Base-by-base conservation (phyloP, 2,888 invertebrate genomes). In the Cinara cedri region DNA sequence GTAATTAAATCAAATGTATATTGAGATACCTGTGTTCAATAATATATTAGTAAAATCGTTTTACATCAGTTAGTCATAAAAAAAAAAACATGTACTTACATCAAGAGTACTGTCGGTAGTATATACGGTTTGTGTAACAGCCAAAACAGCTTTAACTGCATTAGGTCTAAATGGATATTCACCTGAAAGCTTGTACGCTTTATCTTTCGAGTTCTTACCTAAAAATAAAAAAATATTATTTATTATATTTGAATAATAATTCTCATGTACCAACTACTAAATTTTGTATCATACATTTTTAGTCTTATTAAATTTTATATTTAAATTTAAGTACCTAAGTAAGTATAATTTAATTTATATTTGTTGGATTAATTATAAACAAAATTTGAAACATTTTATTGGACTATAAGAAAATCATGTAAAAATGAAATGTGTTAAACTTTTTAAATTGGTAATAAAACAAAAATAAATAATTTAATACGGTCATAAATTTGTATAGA, bases 161-260 rank as follows among this genome's bases (percentile, higher is more conserved):
- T 90, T 91, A 0, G 92, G 88, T 82, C 95, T 89, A 87, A 92
- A 92, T 0, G 93, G 93, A 86, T 93, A 91, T 0, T 89, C 85
- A 16, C 90, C 84, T 0, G 92, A 89, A 54, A 90, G 88, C 14
- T 87, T 84, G 86, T 92, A 91, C 0, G 92, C 91, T n/a, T 86
- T 86, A n/a, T 85, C 85, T 74, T 86, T 81, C 57, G 83, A 83
- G 80, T 85, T 84, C 0, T 84, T 21, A 16, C 82, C 83, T 82
- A 24, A 21, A 78, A 1, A 51, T 14, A n/a, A 21, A 63, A 42
- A 42, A 24, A 54, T 42, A n/a, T n/a, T n/a, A n/a, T n/a, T n/a
- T n/a, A n/a, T 1, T 83, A 85, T 66, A 84, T 16, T 46, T 16
- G 1, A 24, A 2, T 10, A n/a, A n/a, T 34, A 11, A n/a, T 19